Base-by-base conservation (phyloP, 2,888 invertebrate species). In the Uloborus plumipes region DNA sequence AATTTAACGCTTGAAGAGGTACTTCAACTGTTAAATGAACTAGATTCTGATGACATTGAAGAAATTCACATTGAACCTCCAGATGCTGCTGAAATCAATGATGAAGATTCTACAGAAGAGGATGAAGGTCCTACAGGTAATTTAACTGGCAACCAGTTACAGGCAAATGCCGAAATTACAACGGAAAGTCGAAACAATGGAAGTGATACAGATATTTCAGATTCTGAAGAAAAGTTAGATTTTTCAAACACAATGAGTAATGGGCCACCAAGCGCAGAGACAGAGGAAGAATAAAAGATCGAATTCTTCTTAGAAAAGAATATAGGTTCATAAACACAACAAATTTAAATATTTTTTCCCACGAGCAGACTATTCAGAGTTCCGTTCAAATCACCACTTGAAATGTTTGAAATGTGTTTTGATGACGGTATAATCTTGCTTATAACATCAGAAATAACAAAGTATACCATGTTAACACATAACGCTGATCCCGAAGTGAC, bases 401-500 rank as follows among this genome's bases (percentile, higher is more conserved):
- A 61, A 26, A 26, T 61, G 61, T 61, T 61, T 20, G 61, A 61
- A 61, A 20, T 61, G 26, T 61, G 2, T 61, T 61, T 61, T 61
- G 20, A 18, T 61, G 61, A 61, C 26, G 61, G 26, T 61, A 61
- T 61, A 4, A 7, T 61, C 18, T 61, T 11, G 20, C 61, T 61
- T 61, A 3, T 61, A 7, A 22, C 26, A 9, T 61, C 61, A 26
- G 61, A 22, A 61, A 61, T 61, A 22, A 9, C 61, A 18, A 18
- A 26, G 26, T 61, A 20, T 61, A 4, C 61, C 9, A 2, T 26
- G 26, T 22, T 6, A 3, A 61, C 61, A 61, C 2, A 61, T 61
- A 61, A 61, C 9, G 20, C 61, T 61, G 20, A 61, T 61, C 26
- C 26, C 2, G 2, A 61, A 61, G 61, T 61, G 26, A 61, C 61